A percentile compares a stretch with the other conserved stretches of the same genome.
Evolutionary conservation across 1,140 invertebrate species (phyloP).

Genomic region (Drosophila sp.): DNA sequence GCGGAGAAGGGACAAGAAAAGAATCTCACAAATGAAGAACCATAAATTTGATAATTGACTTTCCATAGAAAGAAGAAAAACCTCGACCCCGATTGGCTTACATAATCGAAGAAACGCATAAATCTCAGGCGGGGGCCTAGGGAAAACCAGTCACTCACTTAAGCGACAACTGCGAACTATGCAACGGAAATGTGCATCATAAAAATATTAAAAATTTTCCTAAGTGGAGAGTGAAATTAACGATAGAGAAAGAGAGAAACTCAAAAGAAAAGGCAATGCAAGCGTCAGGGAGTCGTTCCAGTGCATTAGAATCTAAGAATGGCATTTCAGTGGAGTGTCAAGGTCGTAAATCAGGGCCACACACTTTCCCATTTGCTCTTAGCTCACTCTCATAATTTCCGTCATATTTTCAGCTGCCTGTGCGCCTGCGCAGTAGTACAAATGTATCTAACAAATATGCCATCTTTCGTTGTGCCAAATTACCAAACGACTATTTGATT

Average conservation of each 20-base stretch:
- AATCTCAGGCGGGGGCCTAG: constrained; percentile 50
- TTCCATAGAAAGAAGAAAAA: constrained; percentile 57
- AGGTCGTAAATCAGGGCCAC: constrained; percentile 67
- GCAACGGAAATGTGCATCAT: constrained; percentile 78
- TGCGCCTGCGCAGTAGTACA: constrained; percentile 64
- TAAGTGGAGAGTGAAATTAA: constrained; percentile 1
- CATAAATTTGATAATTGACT: constrained; percentile 81
- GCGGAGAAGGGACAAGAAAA: constrained; percentile 26
- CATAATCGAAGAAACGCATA: constrained; percentile 77
- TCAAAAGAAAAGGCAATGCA: constrained; percentile 33
- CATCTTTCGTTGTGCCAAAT: constrained; percentile 72
- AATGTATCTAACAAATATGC: constrained; percentile 57
- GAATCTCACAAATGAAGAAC: constrained; percentile 54
- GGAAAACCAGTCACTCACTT: constrained; percentile 66
- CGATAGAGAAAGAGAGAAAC: constrained; percentile 38
- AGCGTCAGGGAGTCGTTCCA: constrained; percentile 58
- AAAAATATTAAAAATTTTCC: constrained; percentile 76
- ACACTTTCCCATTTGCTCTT: constrained; percentile 9
- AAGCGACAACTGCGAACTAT: constrained; percentile 52
- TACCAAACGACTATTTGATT: constrained; percentile 59
- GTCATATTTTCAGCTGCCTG: constrained; percentile 68
- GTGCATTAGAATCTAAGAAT: constrained; percentile 60
- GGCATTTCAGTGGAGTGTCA: constrained; percentile 62
- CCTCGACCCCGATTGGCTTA: constrained; percentile 54
- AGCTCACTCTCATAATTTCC: constrained; percentile 63